Conservation (phyloP, 2,113 vertebrate species). For the Calyptomena viridis region DNA sequence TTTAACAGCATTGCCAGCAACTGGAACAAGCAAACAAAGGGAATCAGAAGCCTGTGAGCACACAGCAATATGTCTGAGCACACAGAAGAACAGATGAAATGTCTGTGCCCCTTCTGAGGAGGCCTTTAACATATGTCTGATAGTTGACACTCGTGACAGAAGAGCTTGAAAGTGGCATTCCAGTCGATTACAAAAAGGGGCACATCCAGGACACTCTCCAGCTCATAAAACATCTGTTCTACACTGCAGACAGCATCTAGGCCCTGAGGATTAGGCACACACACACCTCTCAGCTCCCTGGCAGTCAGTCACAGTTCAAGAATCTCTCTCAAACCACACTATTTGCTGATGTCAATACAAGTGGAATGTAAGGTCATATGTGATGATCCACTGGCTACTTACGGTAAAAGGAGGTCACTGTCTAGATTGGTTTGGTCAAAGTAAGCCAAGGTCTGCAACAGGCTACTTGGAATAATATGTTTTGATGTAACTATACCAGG, state of each 20-base stretch:
- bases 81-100: background rate
- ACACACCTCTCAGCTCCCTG: background rate
- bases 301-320: background rate
- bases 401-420: background rate
- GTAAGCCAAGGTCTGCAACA: background rate
- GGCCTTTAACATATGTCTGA: background rate
- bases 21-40: constrained; percentile 68
- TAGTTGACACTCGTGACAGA: background rate
- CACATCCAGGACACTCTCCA: background rate
- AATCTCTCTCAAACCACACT: background rate
- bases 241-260: background rate
- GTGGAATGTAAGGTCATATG: background rate
- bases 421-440: background rate
- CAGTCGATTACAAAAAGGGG: background rate
- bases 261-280: background rate
- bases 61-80: background rate
- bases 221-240: background rate
- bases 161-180: background rate
- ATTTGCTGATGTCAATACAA: background rate
- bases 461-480: background rate
- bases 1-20: constrained; percentile 96
- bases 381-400: background rate
- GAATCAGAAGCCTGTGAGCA: background rate
- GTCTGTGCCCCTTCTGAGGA: background rate
- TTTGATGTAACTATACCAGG: background rate